Evolutionary conservation across 2,888 invertebrate genomes (phyloP).

Genomic region (Drosophila colorata): DNA sequence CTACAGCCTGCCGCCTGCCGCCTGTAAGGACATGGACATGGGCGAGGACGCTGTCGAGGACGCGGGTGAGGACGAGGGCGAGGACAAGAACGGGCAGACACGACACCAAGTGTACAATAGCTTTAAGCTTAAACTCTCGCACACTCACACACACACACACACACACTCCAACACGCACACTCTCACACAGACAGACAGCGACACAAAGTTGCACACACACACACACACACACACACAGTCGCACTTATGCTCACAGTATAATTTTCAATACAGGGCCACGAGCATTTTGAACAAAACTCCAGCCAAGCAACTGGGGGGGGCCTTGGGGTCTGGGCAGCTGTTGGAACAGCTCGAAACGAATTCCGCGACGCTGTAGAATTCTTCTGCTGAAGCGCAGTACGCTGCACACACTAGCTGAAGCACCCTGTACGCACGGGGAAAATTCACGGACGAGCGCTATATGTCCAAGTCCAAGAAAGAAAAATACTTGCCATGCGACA

Average conservation of each 20-base stretch:
- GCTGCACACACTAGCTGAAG: slow-evolving; percentile 7
- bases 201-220: slow-evolving; percentile 52
- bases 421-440: slow-evolving; percentile 53
- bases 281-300: slow-evolving; percentile 29
- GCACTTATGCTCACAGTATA: slow-evolving; percentile 46
- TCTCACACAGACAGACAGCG: slow-evolving; percentile 36
- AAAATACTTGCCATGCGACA: slow-evolving; percentile 81
- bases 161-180: slow-evolving; percentile 55
- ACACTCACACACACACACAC: slow-evolving; percentile 60
- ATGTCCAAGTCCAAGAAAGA: slow-evolving; percentile 81
- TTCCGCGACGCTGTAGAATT: slow-evolving; percentile 33
- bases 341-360: background rate
- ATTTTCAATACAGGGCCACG: slow-evolving; percentile 72
- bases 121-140: slow-evolving; percentile 82
- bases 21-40: slow-evolving; percentile 62
- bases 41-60: slow-evolving; percentile 25
- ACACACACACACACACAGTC: slow-evolving; percentile 34
- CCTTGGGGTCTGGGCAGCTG: slow-evolving; percentile 15
- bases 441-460: slow-evolving; percentile 79
- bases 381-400: slow-evolving; percentile 9
- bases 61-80: slow-evolving; percentile 25
- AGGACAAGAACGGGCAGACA: slow-evolving; percentile 55
- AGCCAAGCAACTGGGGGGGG: background rate
- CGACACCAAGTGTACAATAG: slow-evolving; percentile 81
- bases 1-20: slow-evolving; percentile 39